A percentile compares a stretch with the other conserved stretches of the same genome.
Evolutionary conservation across 2,113 vertebrate genomes (phyloP).

Genomic region (Periophthalmodon schlosseri): DNA sequence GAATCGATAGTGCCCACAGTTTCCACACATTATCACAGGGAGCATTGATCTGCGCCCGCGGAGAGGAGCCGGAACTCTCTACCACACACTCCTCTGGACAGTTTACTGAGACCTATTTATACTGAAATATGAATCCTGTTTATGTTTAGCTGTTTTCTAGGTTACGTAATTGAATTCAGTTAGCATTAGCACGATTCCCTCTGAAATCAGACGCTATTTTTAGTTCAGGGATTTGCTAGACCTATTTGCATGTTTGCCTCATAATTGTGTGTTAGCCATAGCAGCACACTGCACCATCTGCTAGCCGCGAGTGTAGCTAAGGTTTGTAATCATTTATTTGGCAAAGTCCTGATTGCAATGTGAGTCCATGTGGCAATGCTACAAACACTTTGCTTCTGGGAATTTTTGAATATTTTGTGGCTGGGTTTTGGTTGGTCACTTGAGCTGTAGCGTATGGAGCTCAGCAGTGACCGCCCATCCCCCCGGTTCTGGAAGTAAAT

Average conservation of each 20-base stretch:
- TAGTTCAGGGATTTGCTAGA: not conserved
- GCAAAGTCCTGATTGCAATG: not conserved
- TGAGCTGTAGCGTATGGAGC: not conserved
- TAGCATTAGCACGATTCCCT: not conserved
- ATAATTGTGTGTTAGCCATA: not conserved
- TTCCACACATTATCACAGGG: not conserved
- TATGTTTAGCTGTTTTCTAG: not conserved
- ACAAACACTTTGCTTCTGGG: not conserved
- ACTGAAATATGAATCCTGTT: not conserved
- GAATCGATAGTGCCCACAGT: not conserved
- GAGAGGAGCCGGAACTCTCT: not conserved
- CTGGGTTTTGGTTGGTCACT: not conserved
- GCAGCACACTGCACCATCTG: not conserved
- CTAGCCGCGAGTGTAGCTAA: not conserved
- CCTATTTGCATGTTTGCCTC: not conserved
- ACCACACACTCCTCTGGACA: not conserved
- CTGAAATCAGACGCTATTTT: not conserved
- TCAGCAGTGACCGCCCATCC: too few relatives aligned
- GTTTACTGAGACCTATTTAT: too few relatives aligned
- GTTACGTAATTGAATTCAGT: not conserved
- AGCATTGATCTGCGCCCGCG: not conserved
- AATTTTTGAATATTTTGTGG: not conserved
- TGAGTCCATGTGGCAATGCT: not conserved
- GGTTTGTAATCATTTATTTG: not conserved
- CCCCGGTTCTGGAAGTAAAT: too few relatives aligned